A percentile compares a stretch with the other conserved stretches of the same genome.
These are phyloP conservation scores for Sigmodon hispidus DNA, from an alignment of 2,113 vertebrate genomes.

Conservation along the genomic window DNA sequence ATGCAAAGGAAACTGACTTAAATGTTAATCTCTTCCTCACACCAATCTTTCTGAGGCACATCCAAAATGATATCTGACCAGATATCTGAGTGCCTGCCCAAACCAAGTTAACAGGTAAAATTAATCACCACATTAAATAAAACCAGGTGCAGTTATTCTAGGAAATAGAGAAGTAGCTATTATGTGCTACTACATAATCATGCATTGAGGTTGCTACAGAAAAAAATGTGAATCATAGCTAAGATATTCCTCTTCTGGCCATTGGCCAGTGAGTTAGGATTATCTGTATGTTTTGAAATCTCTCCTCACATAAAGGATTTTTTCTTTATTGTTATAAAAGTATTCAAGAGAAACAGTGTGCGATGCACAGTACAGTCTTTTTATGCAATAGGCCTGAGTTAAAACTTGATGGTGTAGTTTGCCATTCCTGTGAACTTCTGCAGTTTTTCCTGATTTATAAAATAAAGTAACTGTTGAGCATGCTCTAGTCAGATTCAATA, in stretches of 20 bases:
- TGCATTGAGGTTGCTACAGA: neutral
- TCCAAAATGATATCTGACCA: neutral
- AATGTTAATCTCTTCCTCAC: constrained; percentile 11
- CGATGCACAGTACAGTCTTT: neutral
- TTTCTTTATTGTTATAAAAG: constrained; percentile 26
- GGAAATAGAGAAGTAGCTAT: neutral
- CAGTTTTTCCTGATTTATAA: neutral
- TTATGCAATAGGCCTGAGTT: neutral
- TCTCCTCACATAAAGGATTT: constrained; percentile 23
- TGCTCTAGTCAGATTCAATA: neutral
- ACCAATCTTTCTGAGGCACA: neutral
- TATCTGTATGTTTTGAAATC: constrained; percentile 43
- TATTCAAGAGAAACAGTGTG: neutral
- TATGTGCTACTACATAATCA: neutral
- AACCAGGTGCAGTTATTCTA: neutral
- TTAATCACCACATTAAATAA: neutral
- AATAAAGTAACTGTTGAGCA: neutral
- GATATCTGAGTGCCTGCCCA: neutral
- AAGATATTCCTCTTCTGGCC: constrained; percentile 11
- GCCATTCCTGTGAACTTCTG: neutral
- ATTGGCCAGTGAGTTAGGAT: neutral
- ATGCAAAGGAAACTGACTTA: neutral
- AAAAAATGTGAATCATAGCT: neutral
- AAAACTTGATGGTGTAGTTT: neutral
- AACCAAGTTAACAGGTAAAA: neutral